Evolutionary conservation across 2,113 vertebrate species (phyloP).

Genomic region (Ochotona princeps): DNA sequence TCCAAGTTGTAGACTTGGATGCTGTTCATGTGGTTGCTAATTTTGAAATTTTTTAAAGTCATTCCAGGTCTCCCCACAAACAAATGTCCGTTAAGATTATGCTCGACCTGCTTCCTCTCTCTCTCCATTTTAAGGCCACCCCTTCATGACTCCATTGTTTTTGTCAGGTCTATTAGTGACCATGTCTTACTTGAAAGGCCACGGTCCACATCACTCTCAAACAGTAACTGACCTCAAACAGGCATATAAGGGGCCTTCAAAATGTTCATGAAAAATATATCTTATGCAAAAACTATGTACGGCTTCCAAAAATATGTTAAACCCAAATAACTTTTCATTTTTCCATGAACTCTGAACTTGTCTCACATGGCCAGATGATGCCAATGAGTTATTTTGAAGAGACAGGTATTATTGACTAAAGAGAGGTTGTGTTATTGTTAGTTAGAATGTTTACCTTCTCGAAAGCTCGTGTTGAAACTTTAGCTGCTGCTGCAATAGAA

Average conservation of each 20-base stretch:
- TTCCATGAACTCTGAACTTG: too few species aligned
- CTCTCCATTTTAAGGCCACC: neutral
- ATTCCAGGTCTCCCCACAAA: too few species aligned
- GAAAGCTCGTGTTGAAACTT: neutral
- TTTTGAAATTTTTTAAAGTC: slow-evolving; percentile 92
- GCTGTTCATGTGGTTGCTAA: slow-evolving; percentile 94
- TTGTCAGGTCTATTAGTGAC: neutral
- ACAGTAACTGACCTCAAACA: too few species aligned
- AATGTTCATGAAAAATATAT: too few species aligned
- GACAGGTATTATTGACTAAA: neutral
- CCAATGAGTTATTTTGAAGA: neutral
- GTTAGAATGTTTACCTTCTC: neutral
- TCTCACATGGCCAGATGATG: neutral
- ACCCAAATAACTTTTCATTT: too few species aligned
- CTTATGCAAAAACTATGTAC: too few species aligned
- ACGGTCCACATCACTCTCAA: neutral
- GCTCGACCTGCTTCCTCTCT: neutral
- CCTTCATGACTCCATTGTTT: neutral
- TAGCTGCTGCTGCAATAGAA: neutral
- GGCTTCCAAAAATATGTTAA: too few species aligned
- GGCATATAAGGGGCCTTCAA: too few species aligned
- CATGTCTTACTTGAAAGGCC: neutral
- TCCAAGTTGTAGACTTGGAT: slow-evolving; percentile 89
- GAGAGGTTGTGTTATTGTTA: neutral
- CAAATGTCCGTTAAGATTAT: neutral